A percentile compares a stretch with the other conserved stretches of the same genome.
Conservation (phyloP, 2,797 vertebrate genomes). For the Peromyscus eremicus region DNA sequence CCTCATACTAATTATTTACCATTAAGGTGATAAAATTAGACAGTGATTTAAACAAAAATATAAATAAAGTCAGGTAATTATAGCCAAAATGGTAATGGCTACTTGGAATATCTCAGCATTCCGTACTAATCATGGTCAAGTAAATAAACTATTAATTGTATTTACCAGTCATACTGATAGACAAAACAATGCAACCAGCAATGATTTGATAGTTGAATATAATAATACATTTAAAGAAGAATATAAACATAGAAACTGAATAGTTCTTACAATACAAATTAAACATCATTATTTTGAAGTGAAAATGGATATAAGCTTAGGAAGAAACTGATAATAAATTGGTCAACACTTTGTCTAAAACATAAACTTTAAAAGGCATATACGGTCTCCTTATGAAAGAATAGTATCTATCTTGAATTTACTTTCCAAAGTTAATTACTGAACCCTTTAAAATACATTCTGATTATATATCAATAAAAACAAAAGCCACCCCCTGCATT, state of each 20-base stretch:
- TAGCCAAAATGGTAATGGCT: neutral
- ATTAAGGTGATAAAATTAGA: neutral
- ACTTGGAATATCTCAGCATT: neutral
- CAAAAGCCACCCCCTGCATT: neutral
- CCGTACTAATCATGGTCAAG: neutral
- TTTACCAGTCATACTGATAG: neutral
- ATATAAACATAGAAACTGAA: neutral
- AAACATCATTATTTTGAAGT: slow-evolving; percentile 5
- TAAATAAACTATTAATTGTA: slow-evolving; percentile 1
- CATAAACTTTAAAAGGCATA: slow-evolving; percentile 35
- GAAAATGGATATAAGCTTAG: slow-evolving; percentile 51
- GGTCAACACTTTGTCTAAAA: slow-evolving; percentile 5
- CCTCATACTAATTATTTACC: neutral
- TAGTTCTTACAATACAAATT: slow-evolving; percentile 27
- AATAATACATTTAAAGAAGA: slow-evolving; percentile 19
- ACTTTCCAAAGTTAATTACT: slow-evolving; percentile 37
- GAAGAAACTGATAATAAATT: neutral
- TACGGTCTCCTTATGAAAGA: neutral
- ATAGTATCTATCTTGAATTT: neutral
- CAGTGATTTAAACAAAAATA: neutral
- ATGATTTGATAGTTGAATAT: neutral
- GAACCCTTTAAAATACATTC: neutral
- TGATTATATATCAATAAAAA: neutral
- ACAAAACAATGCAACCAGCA: neutral
- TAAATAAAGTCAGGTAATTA: neutral